Evolutionary conservation across 2,888 invertebrate genomes (phyloP), one percentile per base, ranked within the genome.

Genomic region (Thereva nobilitata): DNA sequence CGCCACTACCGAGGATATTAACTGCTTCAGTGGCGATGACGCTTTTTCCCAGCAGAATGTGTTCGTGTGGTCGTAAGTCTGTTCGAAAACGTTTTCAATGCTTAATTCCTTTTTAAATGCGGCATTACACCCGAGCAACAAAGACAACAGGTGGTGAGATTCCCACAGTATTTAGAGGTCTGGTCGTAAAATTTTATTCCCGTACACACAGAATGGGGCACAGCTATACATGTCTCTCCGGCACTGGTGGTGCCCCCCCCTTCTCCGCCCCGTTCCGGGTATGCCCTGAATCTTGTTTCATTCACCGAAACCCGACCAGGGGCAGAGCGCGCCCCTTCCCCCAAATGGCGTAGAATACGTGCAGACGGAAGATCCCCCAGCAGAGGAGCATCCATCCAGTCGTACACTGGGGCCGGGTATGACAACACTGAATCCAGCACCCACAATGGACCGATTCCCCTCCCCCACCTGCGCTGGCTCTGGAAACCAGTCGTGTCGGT

Each of bases 71-170:
- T 63, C 41, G 61, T 63, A 63, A 50, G 61, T 63, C 61, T 52
- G 7, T 42, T 34, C 41, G 52, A 64, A 70, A 63, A 64, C 64
- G 38, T 66, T 65, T 68, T 70, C 70, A 68, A 68, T 68, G 54
- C 64, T 70, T 70, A 70, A 70, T 70, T 67, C 61, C 68, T 66
- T 70, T 70, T 70, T 70, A 67, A 70, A 68, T 68, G 68, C 65
- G 55, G 70, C 52, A 67, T 70, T 70, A 70, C 67, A 61, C 50
- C 52, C 38, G 52, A 65, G 67, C 64, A 67, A 70, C 68, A 68
- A 70, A 68, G 70, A 68, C 70, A 70, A 70, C 70, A 70, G 70
- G 70, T 70, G 70, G 64, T 67, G 63, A 41, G 42, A 65, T 68
- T 70, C 68, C 64, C 70, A 70, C 66, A 68, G 68, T 68, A 68